Percentiles rank a stretch among this genome's conserved stretches.
phyloP scores from a whole-genome alignment of 2,113 vertebrate species.

The human region DNA sequence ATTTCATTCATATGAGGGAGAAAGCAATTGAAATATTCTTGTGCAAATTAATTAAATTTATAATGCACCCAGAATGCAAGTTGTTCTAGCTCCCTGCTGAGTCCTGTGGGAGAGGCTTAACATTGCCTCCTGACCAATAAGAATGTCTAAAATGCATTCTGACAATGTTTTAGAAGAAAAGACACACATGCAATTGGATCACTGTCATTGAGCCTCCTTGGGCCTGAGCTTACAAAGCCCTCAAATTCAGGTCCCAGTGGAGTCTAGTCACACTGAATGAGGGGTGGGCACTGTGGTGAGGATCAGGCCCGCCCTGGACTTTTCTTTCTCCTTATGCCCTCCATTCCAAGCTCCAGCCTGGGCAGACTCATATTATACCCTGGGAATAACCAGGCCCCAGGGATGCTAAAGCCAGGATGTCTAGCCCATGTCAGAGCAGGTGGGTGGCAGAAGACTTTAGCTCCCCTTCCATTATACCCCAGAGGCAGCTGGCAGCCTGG shows the following conservation, averaged over 20 bases:
- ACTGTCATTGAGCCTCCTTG: not conserved
- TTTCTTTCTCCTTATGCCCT: not conserved
- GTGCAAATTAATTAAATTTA: conserved; percentile 58
- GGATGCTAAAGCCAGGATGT: not conserved
- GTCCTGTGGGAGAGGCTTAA: not conserved
- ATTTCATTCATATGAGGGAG: conserved; percentile 44
- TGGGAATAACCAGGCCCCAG: not conserved
- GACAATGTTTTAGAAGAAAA: not conserved
- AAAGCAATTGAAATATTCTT: conserved; percentile 47
- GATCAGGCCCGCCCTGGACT: not conserved
- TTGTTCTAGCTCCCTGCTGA: not conserved
- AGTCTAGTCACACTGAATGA: not conserved
- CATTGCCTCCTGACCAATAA: not conserved
- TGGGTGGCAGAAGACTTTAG: not conserved
- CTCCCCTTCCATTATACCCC: not conserved
- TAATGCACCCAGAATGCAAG: not conserved
- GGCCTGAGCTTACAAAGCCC: not conserved
- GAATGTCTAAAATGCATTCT: not conserved
- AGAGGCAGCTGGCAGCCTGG: not conserved
- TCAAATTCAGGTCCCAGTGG: not conserved
- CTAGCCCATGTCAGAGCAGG: not conserved
- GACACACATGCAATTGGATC: not conserved
- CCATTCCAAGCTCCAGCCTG: not conserved
- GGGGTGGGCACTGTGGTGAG: no score
- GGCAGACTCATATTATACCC: not conserved